These are phyloP conservation scores for Mustela nigripes DNA, from an alignment of 2,113 vertebrate genomes.

Conservation along the genomic window DNA sequence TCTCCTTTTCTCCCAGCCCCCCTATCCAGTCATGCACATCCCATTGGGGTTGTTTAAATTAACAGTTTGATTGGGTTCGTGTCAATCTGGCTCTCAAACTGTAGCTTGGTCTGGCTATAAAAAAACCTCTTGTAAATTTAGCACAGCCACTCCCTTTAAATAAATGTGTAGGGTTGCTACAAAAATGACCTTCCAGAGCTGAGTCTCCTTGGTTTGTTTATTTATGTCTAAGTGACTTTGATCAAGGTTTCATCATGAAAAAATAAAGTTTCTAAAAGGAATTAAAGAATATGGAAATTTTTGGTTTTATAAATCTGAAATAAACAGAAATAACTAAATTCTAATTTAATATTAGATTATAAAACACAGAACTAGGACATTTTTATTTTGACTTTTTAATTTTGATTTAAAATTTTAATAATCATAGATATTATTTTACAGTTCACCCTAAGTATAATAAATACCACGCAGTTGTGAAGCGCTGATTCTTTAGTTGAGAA, in stretches of 20 bases:
- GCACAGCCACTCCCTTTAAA: neutral
- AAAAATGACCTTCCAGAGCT: neutral
- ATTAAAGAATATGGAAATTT: neutral
- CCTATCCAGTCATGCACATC: neutral
- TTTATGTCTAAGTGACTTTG: neutral
- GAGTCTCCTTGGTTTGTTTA: neutral
- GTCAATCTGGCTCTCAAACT: neutral
- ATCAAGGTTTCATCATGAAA: neutral
- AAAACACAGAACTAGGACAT: neutral
- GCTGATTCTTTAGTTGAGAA: neutral
- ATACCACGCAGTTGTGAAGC: neutral
- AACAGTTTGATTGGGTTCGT: neutral
- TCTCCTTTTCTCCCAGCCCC: neutral
- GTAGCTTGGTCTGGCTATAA: neutral
- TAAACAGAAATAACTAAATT: conserved; percentile 21
- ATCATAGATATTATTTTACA: conserved; percentile 32
- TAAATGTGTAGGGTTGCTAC: neutral
- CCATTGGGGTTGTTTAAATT: neutral
- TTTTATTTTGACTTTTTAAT: conserved; percentile 6
- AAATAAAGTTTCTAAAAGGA: neutral
- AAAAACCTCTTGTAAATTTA: neutral
- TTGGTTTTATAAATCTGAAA: neutral
- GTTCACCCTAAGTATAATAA: neutral
- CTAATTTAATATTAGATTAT: neutral
- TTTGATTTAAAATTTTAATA: conserved; percentile 44